Percentiles rank a stretch among this genome's conserved stretches.
Evolutionary conservation across 2,113 vertebrate species (phyloP).

Genomic region (Mohoua ochrocephala): DNA sequence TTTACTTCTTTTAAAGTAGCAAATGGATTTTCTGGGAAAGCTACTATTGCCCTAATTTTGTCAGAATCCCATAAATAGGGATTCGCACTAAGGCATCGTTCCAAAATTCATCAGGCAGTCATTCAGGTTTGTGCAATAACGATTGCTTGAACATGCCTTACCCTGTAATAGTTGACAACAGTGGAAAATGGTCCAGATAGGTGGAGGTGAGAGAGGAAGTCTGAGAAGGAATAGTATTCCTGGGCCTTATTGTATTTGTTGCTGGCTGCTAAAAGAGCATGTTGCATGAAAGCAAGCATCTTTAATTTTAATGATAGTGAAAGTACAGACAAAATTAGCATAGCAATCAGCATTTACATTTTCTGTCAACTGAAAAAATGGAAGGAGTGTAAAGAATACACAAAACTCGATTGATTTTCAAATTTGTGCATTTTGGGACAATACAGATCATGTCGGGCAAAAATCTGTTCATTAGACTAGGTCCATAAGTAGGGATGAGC

Average conservation of each 20-base stretch:
- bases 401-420: not conserved
- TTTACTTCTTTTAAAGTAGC: not conserved
- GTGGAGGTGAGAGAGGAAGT: not conserved
- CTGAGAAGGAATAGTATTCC: not conserved
- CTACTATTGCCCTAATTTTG: not conserved
- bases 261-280: not conserved
- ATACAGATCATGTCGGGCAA: not conserved
- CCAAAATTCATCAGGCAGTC: not conserved
- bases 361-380: not conserved
- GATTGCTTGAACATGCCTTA: not conserved
- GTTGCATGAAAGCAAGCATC: not conserved
- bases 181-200: not conserved
- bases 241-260: not conserved
- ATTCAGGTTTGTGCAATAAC: not conserved
- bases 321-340: not conserved
- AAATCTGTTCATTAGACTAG: not conserved
- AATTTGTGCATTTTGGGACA: not conserved
- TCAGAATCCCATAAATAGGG: not conserved
- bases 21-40: not conserved
- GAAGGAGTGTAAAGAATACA: not conserved
- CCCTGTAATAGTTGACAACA: not conserved
- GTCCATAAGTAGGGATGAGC: not conserved
- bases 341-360: not conserved
- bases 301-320: not conserved
- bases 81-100: not conserved